Percentiles rank a stretch among this genome's conserved stretches.
These are phyloP conservation scores for Yponomeuta sedellus DNA, from an alignment of 2,888 invertebrate genomes.

Conservation along the genomic window DNA sequence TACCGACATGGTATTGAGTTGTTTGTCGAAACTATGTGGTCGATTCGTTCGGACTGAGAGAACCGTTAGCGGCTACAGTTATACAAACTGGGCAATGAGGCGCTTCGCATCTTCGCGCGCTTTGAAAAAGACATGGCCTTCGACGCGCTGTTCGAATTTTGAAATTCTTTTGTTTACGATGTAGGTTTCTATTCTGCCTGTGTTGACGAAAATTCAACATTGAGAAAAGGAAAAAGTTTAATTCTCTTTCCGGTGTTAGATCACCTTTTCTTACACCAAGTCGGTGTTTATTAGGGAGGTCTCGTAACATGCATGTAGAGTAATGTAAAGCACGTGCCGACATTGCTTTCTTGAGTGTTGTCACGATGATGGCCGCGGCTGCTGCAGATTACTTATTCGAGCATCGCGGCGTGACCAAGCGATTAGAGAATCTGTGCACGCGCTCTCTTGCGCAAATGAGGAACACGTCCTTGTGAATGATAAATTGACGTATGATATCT, in stretches of 20 bases:
- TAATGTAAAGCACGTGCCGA: slow-evolving; percentile 4
- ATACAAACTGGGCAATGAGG: slow-evolving; percentile 27
- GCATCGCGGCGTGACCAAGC: not conserved
- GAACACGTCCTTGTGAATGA: not conserved
- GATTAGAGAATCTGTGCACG: slow-evolving; percentile 7
- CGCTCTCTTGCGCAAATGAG: slow-evolving; percentile 1
- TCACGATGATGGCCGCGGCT: not conserved
- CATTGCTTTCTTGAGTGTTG: slow-evolving; percentile 6
- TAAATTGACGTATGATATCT: not conserved
- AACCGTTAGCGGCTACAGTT: slow-evolving; percentile 38
- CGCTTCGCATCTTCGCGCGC: slow-evolving; percentile 11
- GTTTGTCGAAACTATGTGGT: slow-evolving; percentile 19
- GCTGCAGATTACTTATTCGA: not conserved
- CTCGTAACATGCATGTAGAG: not conserved
- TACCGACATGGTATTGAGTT: slow-evolving; percentile 14
- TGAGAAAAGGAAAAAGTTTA: not conserved
- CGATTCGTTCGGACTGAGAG: slow-evolving; percentile 28
- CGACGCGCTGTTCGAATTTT: slow-evolving; percentile 28
- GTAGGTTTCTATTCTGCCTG: slow-evolving; percentile 36
- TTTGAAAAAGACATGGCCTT: slow-evolving; percentile 28
- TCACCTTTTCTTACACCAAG: not conserved
- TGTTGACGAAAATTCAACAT: not conserved
- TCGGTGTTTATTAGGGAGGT: slow-evolving; percentile 3
- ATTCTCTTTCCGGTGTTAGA: not conserved
- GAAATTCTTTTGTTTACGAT: slow-evolving; percentile 33